A percentile compares a stretch with the other conserved stretches of the same genome.
phyloP scores from a whole-genome alignment of 1,140 invertebrate genomes.

The Schlechtendalia chinensis region DNA sequence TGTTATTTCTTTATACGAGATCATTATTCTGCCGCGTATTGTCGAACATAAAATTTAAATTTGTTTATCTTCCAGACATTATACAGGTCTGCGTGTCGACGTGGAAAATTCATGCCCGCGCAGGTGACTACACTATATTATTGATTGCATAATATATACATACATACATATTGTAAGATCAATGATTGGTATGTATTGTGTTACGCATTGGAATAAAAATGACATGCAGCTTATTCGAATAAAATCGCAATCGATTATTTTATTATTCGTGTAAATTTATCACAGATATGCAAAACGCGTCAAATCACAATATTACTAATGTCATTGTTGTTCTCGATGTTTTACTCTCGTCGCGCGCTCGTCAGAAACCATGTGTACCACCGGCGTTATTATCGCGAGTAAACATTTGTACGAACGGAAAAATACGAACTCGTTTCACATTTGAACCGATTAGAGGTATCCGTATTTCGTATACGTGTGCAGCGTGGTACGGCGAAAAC shows the following conservation, averaged over 20 bases:
- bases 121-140: too few species aligned
- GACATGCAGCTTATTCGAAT: not conserved
- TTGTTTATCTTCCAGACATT: too few species aligned
- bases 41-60: too few species aligned
- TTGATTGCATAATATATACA: too few species aligned
- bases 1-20: too few species aligned
- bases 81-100: too few species aligned
- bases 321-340: conserved; percentile 1
- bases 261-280: conserved; percentile 20
- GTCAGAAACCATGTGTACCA: not conserved
- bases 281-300: conserved; percentile 7
- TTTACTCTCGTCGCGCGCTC: not conserved
- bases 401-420: conserved; percentile 14
- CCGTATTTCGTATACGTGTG: too few species aligned
- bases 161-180: too few species aligned
- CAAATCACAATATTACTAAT: not conserved
- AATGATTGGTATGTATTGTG: too few species aligned
- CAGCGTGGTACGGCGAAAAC: too few species aligned
- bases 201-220: not conserved
- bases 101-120: too few species aligned
- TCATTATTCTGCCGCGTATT: too few species aligned
- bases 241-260: conserved; percentile 19
- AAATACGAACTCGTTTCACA: not conserved
- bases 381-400: conserved; percentile 2
- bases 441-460: not conserved